phyloP scores from a whole-genome alignment of 2,888 invertebrate genomes.

The Caenorhabditis angaria region DNA sequence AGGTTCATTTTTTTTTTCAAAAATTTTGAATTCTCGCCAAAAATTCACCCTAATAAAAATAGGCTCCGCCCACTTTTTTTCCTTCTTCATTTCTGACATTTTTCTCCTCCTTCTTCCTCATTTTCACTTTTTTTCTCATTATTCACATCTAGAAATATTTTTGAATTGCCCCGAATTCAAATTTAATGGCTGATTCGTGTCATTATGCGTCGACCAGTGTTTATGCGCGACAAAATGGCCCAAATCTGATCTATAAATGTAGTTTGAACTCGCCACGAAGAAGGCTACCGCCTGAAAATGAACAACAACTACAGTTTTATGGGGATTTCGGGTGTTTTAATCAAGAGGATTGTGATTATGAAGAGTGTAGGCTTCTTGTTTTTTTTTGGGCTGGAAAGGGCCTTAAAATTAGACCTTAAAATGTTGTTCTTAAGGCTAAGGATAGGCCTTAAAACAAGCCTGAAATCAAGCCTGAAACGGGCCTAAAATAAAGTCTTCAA shows the following conservation, averaged over 20 bases:
- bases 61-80: background rate
- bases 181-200: background rate
- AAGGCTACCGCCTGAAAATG: background rate
- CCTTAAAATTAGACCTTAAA: background rate
- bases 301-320: background rate
- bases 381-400: background rate
- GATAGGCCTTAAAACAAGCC: too few relatives aligned
- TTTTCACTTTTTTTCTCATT: constrained; percentile 23
- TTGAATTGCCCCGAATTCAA: too few relatives aligned
- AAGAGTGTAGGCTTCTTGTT: background rate
- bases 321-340: too few relatives aligned
- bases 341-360: background rate
- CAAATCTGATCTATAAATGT: background rate
- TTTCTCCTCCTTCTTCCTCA: constrained; percentile 30
- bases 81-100: constrained; percentile 24
- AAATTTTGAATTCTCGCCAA: too few relatives aligned
- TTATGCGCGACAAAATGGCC: background rate
- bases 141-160: too few relatives aligned
- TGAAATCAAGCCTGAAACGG: background rate
- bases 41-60: constrained; percentile 1
- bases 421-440: too few relatives aligned
- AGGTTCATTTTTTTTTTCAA: too few relatives aligned
- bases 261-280: background rate
- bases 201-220: background rate
- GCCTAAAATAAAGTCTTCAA: background rate